These are phyloP conservation scores for Drosophila kepulauana DNA, from an alignment of 1,140 invertebrate genomes.

Conservation along the genomic window DNA sequence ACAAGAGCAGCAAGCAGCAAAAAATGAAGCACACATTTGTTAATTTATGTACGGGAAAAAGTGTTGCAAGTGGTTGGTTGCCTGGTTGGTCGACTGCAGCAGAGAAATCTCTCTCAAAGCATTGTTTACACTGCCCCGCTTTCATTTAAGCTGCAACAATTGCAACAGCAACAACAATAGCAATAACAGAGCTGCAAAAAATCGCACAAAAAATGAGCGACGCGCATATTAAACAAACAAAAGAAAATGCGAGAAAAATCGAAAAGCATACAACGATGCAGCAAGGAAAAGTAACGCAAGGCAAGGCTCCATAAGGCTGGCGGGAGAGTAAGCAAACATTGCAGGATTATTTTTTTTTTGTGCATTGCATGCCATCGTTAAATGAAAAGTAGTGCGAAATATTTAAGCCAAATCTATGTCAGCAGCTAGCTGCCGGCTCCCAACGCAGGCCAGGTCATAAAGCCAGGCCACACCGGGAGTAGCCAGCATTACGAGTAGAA, in stretches of 20 bases:
- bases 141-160: conserved; percentile 67
- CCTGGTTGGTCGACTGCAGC: conserved; percentile 27
- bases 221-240: conserved; percentile 69
- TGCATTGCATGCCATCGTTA: conserved; percentile 69
- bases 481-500: conserved; percentile 12
- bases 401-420: conserved; percentile 74
- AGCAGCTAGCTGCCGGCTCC: conserved; percentile 37
- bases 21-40: conserved; percentile 14
- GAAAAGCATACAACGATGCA: conserved; percentile 8
- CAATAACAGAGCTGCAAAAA: not conserved
- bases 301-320: not conserved
- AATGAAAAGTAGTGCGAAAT: conserved; percentile 74
- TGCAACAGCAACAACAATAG: conserved; percentile 36
- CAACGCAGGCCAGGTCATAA: conserved; percentile 23
- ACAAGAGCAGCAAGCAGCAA: conserved; percentile 20
- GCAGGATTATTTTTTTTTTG: conserved; percentile 51
- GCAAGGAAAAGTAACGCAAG: not conserved
- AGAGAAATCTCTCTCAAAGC: conserved; percentile 59
- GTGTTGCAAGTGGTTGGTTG: conserved; percentile 38
- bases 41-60: conserved; percentile 65
- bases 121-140: conserved; percentile 63
- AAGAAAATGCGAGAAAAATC: conserved; percentile 48
- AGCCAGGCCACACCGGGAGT: conserved; percentile 11
- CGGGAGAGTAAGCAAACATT: conserved; percentile 50
- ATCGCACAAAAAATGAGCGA: conserved; percentile 18